Percentiles rank a stretch among this genome's conserved stretches.
These are phyloP conservation scores for Perca fluviatilis DNA, from an alignment of 2,113 vertebrate species.

Conservation along the genomic window DNA sequence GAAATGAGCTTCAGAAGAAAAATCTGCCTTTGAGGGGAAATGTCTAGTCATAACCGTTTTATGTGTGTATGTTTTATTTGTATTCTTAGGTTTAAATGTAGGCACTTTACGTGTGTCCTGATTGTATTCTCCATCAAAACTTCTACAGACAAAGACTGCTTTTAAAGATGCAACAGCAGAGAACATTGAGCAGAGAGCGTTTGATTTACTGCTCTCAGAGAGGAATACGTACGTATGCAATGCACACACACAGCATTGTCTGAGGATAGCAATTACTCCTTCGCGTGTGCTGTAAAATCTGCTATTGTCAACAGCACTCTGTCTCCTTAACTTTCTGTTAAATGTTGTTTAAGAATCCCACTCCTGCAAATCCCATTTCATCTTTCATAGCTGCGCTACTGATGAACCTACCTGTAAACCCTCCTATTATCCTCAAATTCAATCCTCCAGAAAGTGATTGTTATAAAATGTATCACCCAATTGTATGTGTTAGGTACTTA, in stretches of 20 bases:
- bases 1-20: slow-evolving; percentile 15
- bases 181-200: neutral
- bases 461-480: no score
- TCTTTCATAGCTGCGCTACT: no score
- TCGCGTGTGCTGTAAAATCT: neutral
- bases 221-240: neutral
- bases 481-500: no score
- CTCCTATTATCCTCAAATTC: no score
- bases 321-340: neutral
- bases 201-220: slow-evolving; percentile 6
- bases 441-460: no score
- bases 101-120: neutral
- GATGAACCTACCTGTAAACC: neutral
- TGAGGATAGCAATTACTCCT: slow-evolving; percentile 1
- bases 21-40: neutral
- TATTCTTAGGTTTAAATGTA: slow-evolving; percentile 5
- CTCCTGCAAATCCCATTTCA: neutral
- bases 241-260: slow-evolving; percentile 8
- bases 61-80: no score
- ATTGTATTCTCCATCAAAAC: neutral
- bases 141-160: neutral
- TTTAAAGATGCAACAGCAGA: slow-evolving; percentile 10
- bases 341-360: neutral
- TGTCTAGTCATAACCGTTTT: neutral
- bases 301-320: neutral